Base-by-base conservation (phyloP, 2,888 invertebrate species). In the Platycheirus albimanus region DNA sequence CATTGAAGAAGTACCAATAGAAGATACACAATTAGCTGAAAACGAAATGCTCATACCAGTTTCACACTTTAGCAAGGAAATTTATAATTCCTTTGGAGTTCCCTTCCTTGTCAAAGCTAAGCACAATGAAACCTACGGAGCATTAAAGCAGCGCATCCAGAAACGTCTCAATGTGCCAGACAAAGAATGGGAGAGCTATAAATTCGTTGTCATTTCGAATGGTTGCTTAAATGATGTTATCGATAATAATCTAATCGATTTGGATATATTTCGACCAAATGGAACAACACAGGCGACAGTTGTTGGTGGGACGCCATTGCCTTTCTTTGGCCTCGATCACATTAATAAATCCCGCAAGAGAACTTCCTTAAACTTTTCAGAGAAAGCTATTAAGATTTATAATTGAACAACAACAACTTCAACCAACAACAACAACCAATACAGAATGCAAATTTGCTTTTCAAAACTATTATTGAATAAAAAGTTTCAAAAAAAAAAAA, bases 321-420 rank as follows among this genome's bases (percentile, higher is more conserved):
- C 98, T 71, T 99, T 98, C 97, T 93, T 99, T 86, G 99, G 99
- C 47, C 93, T 99, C 88, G 99, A 99, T 92, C 99, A 99, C 92
- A 95, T 98, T 89, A 99, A 99, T 93, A 99, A 99, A 92, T 96
- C 98, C 86, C 97, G 98, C 66, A 98, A 98, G 92, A 94, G 98
- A 88, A 96, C 98, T 89, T 95, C 98, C 88, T 96, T 98, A 92
- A 98, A 97, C 92, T 98, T 98, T 92, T 93, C 98, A 90, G 99
- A 99, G 93, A 99, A 99, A 92, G 98, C 99, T 88, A 99, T 99
- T 93, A 99, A 99, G 93, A 99, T 99, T 90, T 99, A 99, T 93
- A 99, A 99, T 93, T 99, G 94, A 92, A 90, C 28, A 87, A 13
- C n/a, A n/a, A n/a, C n/a, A n/a, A n/a, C n/a, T n/a, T n/a, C n/a